Evolutionary conservation across 2,888 invertebrate genomes (phyloP).

Genomic region (Leuctra nigra): DNA sequence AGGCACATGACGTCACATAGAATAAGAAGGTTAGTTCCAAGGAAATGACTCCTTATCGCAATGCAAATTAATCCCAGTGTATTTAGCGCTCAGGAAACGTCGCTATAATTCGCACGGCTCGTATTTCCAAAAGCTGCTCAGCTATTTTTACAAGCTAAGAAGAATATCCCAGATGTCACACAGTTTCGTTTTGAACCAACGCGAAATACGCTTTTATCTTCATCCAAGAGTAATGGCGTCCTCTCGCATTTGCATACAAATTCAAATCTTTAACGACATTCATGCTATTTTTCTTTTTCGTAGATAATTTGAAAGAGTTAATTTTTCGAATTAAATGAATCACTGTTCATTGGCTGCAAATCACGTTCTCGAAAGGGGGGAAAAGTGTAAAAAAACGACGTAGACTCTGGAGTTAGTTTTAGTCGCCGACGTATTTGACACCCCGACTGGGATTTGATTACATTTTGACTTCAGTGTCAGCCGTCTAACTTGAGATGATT

Average conservation of each 20-base stretch:
- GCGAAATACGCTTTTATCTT: neutral
- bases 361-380: neutral
- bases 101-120: no score
- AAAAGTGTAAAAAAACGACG: neutral
- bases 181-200: neutral
- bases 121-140: no score
- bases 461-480: constrained; percentile 5
- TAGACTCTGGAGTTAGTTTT: neutral
- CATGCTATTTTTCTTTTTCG: neutral
- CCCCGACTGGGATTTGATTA: constrained; percentile 2
- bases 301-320: constrained; percentile 6
- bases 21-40: no score
- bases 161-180: no score
- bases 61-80: no score
- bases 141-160: no score
- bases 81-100: no score
- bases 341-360: neutral
- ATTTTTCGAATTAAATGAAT: neutral
- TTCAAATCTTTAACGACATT: neutral
- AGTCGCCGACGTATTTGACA: neutral
- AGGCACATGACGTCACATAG: no score
- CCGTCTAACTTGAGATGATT: no score
- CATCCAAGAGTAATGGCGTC: neutral
- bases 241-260: constrained; percentile 1
- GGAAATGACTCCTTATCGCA: no score